Percentiles rank a stretch among this genome's conserved stretches.
These are phyloP conservation scores for Caenorhabditis remanei DNA, from an alignment of 1,140 invertebrate genomes.

Conservation along the genomic window DNA sequence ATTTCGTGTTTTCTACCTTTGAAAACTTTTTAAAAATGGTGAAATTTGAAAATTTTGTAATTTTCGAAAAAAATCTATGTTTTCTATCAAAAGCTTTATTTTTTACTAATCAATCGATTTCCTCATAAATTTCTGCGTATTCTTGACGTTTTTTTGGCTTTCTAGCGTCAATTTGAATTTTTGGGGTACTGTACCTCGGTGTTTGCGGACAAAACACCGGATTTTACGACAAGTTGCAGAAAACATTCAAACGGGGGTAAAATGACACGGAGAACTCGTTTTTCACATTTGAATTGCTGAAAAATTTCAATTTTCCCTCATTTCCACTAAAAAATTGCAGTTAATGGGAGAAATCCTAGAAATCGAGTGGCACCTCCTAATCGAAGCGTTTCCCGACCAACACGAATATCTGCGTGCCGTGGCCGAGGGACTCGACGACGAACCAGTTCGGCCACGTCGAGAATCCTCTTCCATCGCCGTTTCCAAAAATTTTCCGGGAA, in stretches of 20 bases:
- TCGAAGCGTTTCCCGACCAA: conserved; percentile 86
- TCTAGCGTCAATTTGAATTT: no score
- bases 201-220: no score
- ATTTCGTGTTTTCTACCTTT: no score
- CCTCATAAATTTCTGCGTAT: no score
- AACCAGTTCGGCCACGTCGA: conserved; percentile 84
- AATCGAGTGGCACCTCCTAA: conserved; percentile 83
- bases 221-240: no score
- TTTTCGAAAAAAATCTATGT: no score
- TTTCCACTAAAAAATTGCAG: conserved; percentile 78
- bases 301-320: conserved; percentile 71
- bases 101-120: no score
- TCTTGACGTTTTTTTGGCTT: no score
- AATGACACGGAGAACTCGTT: not conserved
- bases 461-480: conserved; percentile 93
- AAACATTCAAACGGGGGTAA: not conserved
- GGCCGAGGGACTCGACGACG: conserved; percentile 88
- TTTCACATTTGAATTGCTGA: not conserved
- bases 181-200: no score
- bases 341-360: conserved; percentile 85
- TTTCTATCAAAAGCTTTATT: no score
- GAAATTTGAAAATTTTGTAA: no score
- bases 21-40: no score
- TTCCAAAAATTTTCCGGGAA: conserved; percentile 91
- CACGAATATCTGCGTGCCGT: conserved; percentile 91